Base-by-base conservation (phyloP, 2,888 invertebrate genomes). In the Biston betularia region DNA sequence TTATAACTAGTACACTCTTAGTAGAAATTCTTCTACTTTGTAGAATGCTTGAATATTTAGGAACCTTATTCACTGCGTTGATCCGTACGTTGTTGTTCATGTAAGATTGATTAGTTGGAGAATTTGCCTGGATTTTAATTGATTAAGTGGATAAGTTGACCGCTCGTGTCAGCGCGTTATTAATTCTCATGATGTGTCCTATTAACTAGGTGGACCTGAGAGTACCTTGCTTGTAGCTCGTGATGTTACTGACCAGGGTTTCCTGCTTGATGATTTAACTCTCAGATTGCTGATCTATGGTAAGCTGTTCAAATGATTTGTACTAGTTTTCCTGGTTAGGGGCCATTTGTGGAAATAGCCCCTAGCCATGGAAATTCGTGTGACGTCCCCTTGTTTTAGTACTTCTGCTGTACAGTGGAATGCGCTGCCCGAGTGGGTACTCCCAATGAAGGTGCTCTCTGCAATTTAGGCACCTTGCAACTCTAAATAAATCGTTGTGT, bases 121-220 rank as follows among this genome's bases (percentile, higher is more conserved):
- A 80, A 81, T 84, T 84, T 81, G 83, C 80, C 79, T 79, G 79
- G 78, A 82, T 84, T 82, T 83, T 87, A 87, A 87, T 87, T 86
- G 86, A 86, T 85, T 76, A 85, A 85, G 83, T 78, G 80, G 76
- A 75, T 71, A 79, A 82, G 74, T 83, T 82, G 72, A 79, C 77
- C 76, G 64, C 66, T 50, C 75, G 66, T 67, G 66, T 67, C 67
- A 38, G 45, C 63, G 33, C 73, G 68, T 66, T 70, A 69, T 72
- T 71, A 63, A 71, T 72, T 64, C 57, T 69, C 46, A 45, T 50
- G 65, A 72, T 63, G 58, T 72, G 62, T 60, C 65, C 60, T 61
- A 60, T 58, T 65, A 50, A 56, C 59, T 58, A 67, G 70, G 59
- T 59, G 49, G 56, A 69, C 53, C 48, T 57, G 4, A 15, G 7